Percentiles rank a stretch among this genome's conserved stretches.
phyloP scores from a whole-genome alignment of 53 echinoderm and acorn worm species.

The Arbacia lixula region DNA sequence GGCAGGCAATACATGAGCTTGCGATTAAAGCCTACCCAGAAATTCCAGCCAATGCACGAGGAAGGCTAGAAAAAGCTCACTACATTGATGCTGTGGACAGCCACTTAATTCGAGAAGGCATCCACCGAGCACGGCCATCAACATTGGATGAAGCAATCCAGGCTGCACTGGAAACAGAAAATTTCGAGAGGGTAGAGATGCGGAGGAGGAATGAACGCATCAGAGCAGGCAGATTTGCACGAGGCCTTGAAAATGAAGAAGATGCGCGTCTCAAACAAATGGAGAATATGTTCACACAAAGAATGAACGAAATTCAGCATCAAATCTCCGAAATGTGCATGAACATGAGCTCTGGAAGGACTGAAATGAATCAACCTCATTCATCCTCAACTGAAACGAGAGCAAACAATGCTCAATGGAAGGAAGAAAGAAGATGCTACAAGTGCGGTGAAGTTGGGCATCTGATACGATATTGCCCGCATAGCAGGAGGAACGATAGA shows the following conservation, averaged over 20 bases:
- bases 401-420: too few relatives aligned
- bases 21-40: constrained; percentile 49
- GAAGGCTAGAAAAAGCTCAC: constrained; percentile 62
- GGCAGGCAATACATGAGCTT: constrained; percentile 48
- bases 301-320: too few relatives aligned
- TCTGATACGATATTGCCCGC: too few relatives aligned
- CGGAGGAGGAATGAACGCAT: not conserved
- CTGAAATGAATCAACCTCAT: too few relatives aligned
- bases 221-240: constrained; percentile 5
- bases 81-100: constrained; percentile 63
- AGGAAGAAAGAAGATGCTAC: too few relatives aligned
- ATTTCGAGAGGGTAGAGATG: constrained; percentile 43
- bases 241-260: constrained; percentile 10
- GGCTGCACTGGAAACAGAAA: constrained; percentile 67
- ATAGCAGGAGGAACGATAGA: too few relatives aligned
- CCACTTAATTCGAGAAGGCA: constrained; percentile 35
- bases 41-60: constrained; percentile 41
- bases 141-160: constrained; percentile 59
- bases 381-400: too few relatives aligned
- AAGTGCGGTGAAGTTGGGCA: too few relatives aligned
- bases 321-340: too few relatives aligned
- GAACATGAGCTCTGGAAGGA: too few relatives aligned
- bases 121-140: constrained; percentile 46
- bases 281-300: too few relatives aligned
- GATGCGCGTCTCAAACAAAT: constrained; percentile 15